A percentile compares a stretch with the other conserved stretches of the same genome.
phyloP scores from a whole-genome alignment of 2,888 invertebrate genomes.

The Meliscaeva auricollis region DNA sequence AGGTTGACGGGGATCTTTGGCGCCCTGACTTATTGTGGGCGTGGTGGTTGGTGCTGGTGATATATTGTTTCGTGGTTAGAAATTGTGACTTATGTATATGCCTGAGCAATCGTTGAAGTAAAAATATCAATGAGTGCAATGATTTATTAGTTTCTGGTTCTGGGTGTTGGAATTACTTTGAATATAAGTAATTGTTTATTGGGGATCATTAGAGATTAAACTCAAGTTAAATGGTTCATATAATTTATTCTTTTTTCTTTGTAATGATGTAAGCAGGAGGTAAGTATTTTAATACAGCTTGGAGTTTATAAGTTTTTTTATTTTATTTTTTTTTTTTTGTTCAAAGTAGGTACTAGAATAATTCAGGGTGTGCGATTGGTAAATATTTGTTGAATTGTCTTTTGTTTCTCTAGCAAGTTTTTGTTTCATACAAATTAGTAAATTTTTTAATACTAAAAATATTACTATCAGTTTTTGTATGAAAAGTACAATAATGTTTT shows the following conservation, averaged over 20 bases:
- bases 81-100: constrained; percentile 69
- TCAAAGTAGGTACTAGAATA: too few species aligned
- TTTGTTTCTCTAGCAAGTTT: too few species aligned
- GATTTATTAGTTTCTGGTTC: constrained; percentile 56
- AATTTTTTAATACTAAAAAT: too few species aligned
- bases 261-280: not conserved
- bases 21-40: constrained; percentile 63
- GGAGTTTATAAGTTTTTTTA: not conserved
- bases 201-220: constrained; percentile 25
- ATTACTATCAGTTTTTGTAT: too few species aligned
- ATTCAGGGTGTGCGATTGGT: too few species aligned
- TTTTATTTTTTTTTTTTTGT: too few species aligned
- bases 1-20: constrained; percentile 39
- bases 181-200: constrained; percentile 28
- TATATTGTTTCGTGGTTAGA: constrained; percentile 69
- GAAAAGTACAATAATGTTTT: too few species aligned
- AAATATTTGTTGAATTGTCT: too few species aligned
- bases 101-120: constrained; percentile 62
- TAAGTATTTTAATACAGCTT: too few species aligned
- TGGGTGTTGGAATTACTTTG: constrained; percentile 3
- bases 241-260: not conserved
- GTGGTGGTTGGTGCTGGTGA: constrained; percentile 74
- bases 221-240: constrained; percentile 3
- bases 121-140: constrained; percentile 64
- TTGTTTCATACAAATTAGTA: too few species aligned